Percentiles rank a stretch among this genome's conserved stretches.
These are phyloP conservation scores for Epinephelus moara DNA, from an alignment of 2,113 vertebrate genomes.

Conservation along the genomic window DNA sequence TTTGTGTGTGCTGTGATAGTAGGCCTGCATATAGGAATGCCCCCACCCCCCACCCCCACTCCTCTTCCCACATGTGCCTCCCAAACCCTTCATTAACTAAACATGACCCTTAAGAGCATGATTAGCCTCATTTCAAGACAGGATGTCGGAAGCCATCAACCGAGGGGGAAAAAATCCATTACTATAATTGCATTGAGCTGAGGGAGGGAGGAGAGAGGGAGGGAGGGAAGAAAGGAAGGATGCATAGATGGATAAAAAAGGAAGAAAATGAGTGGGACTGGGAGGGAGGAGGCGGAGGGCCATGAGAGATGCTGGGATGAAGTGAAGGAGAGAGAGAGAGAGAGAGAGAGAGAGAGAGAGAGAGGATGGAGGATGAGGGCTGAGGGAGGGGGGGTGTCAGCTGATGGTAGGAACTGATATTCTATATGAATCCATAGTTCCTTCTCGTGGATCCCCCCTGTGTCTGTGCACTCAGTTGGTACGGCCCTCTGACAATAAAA, in stretches of 20 bases:
- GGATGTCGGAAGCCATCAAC: constrained; percentile 98
- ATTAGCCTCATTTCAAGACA: constrained; percentile 95
- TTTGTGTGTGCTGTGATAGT: constrained; percentile 38
- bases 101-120: constrained; percentile 97
- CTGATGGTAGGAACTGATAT: constrained; percentile 68
- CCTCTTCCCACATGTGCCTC: constrained; percentile 59
- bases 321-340: constrained; percentile 61
- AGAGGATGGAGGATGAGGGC: constrained; percentile 43
- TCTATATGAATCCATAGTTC: constrained; percentile 83
- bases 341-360: constrained; percentile 19
- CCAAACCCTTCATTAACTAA: constrained; percentile 94
- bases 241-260: constrained; percentile 80
- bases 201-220: constrained; percentile 72
- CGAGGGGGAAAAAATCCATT: constrained; percentile 90
- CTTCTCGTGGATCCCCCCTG: constrained; percentile 83
- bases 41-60: constrained; percentile 68
- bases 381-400: constrained; percentile 57
- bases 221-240: constrained; percentile 76
- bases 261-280: constrained; percentile 80
- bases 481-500: constrained; percentile 97
- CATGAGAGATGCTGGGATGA: constrained; percentile 72
- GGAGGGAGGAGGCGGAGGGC: constrained; percentile 74
- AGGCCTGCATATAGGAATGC: constrained; percentile 62
- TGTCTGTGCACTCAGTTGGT: constrained; percentile 89
- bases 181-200: constrained; percentile 94